Conservation (phyloP, 2,888 invertebrate genomes). For the Camptogramma bilineatum region DNA sequence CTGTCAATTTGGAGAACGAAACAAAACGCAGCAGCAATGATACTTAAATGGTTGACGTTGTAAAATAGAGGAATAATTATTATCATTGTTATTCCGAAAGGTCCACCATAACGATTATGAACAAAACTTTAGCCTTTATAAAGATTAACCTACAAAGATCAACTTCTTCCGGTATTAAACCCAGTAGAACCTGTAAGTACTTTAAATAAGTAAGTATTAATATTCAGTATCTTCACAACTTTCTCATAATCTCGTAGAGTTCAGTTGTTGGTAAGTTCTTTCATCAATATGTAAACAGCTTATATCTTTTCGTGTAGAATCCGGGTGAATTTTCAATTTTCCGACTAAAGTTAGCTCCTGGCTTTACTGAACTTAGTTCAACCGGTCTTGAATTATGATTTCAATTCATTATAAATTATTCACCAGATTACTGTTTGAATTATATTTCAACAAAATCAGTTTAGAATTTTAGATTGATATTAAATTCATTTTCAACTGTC, state of each 20-base stretch:
- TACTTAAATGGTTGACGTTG: too few relatives aligned
- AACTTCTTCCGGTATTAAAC: neutral
- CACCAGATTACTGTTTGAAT: too few relatives aligned
- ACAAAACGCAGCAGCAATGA: too few relatives aligned
- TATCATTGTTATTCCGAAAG: too few relatives aligned
- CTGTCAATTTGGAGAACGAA: too few relatives aligned
- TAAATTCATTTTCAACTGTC: too few relatives aligned
- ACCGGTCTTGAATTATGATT: neutral
- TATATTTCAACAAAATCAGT: too few relatives aligned
- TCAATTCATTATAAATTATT: neutral
- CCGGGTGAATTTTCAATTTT: conserved; percentile 5
- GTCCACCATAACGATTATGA: too few relatives aligned
- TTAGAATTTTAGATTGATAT: too few relatives aligned
- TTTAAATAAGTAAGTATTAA: neutral
- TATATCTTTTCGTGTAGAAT: conserved; percentile 9
- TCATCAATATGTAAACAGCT: conserved; percentile 16
- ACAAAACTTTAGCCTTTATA: neutral
- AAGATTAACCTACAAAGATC: neutral
- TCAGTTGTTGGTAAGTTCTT: conserved; percentile 18
- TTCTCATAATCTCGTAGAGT: conserved; percentile 15
- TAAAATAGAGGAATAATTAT: too few relatives aligned
- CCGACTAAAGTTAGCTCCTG: neutral
- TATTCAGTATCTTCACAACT: conserved; percentile 11
- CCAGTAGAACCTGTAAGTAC: neutral
- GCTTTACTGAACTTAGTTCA: neutral